Evolutionary conservation across 2,113 vertebrate species (phyloP).

Genomic region (Haliaeetus leucogaster): DNA sequence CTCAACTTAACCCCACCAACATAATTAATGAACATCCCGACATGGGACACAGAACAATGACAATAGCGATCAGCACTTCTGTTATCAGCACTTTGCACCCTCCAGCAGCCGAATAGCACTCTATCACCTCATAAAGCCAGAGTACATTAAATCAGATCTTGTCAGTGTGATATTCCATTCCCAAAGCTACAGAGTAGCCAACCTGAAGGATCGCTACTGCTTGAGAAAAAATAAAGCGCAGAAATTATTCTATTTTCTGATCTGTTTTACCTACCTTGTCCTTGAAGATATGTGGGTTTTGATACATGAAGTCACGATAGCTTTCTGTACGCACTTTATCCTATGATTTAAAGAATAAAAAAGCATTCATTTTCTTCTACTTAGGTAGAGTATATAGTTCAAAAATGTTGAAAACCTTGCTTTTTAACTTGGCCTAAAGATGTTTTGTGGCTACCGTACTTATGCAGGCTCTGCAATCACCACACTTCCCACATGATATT

Average conservation of each 20-base stretch:
- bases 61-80: conserved; percentile 51
- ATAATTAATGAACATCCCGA: conserved; percentile 76
- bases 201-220: not conserved
- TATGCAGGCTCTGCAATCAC: not conserved
- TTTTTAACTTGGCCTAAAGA: not conserved
- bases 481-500: not conserved
- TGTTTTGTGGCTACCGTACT: not conserved
- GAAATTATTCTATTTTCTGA: not conserved
- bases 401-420: not conserved
- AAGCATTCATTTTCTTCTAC: not conserved
- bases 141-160: conserved; percentile 70
- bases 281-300: conserved; percentile 89
- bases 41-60: conserved; percentile 41
- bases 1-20: conserved; percentile 40
- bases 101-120: conserved; percentile 56
- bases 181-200: not conserved
- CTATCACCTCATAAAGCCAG: conserved; percentile 68
- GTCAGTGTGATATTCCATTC: not conserved
- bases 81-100: conserved; percentile 82
- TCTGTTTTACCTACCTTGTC: conserved; percentile 85
- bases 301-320: conserved; percentile 93
- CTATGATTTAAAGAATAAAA: conserved; percentile 63
- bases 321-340: conserved; percentile 93
- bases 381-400: not conserved
- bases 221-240: not conserved